A percentile compares a stretch with the other conserved stretches of the same genome.
Conservation (phyloP, 1,140 invertebrate genomes). For the Dendroctonus ponderosae region DNA sequence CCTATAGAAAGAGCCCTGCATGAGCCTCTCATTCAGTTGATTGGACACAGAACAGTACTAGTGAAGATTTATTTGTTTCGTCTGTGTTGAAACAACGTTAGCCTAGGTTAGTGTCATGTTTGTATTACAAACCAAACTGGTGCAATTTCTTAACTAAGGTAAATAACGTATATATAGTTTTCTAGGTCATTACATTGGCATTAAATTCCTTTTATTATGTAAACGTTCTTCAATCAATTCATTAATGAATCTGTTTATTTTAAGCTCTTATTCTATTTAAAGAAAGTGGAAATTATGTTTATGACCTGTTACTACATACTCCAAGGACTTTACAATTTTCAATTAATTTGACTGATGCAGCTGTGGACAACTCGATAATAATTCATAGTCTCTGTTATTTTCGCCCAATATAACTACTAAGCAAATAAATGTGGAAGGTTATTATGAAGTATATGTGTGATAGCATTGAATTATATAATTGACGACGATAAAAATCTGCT, state of each 20-base stretch:
- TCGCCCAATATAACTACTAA: neutral
- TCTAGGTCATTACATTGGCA: slow-evolving; percentile 20
- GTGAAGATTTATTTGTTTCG: neutral
- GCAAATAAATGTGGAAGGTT: neutral
- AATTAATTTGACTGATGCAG: no score
- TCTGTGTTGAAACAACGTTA: slow-evolving; percentile 5
- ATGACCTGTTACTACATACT: neutral
- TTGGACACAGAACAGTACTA: no score
- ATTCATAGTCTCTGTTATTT: neutral
- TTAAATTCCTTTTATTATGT: slow-evolving; percentile 15
- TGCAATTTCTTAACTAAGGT: slow-evolving; percentile 8
- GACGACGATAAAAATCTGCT: slow-evolving; percentile 13
- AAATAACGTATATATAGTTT: slow-evolving; percentile 10
- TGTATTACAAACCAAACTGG: slow-evolving; percentile 3
- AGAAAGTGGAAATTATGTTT: slow-evolving; percentile 13
- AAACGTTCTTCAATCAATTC: slow-evolving; percentile 19
- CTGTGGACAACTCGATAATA: no score
- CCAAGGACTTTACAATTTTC: no score
- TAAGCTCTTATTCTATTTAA: slow-evolving; percentile 11
- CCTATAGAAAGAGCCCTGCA: no score
- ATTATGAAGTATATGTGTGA: slow-evolving; percentile 5
- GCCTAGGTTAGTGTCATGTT: slow-evolving; percentile 12
- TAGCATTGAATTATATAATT: slow-evolving; percentile 4
- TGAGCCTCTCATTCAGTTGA: no score
- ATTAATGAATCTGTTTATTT: slow-evolving; percentile 1